Percentiles rank a stretch among this genome's conserved stretches.
These are phyloP conservation scores for Phymorhynchus buccinoides DNA, from an alignment of 1,140 invertebrate species.

Conservation along the genomic window DNA sequence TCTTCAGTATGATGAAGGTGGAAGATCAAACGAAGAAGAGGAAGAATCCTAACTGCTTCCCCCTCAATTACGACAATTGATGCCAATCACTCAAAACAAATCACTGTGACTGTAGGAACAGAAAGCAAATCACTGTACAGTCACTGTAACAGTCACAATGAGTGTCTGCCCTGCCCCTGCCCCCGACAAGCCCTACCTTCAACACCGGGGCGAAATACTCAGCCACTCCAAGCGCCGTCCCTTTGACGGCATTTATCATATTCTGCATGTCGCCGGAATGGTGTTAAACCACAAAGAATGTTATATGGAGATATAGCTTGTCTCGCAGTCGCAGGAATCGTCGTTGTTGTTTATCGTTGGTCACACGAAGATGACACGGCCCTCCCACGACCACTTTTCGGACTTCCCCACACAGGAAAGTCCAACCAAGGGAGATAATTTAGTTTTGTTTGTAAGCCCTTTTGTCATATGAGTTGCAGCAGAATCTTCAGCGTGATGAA, in stretches of 20 bases:
- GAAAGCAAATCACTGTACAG: too few relatives aligned
- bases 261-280: slow-evolving; percentile 84
- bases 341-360: not conserved
- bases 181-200: slow-evolving; percentile 88
- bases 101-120: too few relatives aligned
- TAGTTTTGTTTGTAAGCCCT: not conserved
- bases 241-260: slow-evolving; percentile 95
- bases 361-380: slow-evolving; percentile 37
- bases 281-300: not conserved
- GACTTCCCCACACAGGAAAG: slow-evolving; percentile 21
- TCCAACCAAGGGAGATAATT: slow-evolving; percentile 14
- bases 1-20: too few relatives aligned
- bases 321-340: not conserved
- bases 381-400: slow-evolving; percentile 28
- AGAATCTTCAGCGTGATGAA: too few relatives aligned
- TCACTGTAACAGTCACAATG: too few relatives aligned
- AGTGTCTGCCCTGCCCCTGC: too few relatives aligned
- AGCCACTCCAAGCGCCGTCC: slow-evolving; percentile 93
- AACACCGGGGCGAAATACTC: slow-evolving; percentile 96
- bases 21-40: too few relatives aligned
- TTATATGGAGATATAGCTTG: not conserved
- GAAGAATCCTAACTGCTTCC: too few relatives aligned
- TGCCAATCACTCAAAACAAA: too few relatives aligned
- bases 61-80: too few relatives aligned
- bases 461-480: too few relatives aligned